Evolutionary conservation across 2,888 invertebrate genomes (phyloP).

Genomic region (Netelia fuscicornis): DNA sequence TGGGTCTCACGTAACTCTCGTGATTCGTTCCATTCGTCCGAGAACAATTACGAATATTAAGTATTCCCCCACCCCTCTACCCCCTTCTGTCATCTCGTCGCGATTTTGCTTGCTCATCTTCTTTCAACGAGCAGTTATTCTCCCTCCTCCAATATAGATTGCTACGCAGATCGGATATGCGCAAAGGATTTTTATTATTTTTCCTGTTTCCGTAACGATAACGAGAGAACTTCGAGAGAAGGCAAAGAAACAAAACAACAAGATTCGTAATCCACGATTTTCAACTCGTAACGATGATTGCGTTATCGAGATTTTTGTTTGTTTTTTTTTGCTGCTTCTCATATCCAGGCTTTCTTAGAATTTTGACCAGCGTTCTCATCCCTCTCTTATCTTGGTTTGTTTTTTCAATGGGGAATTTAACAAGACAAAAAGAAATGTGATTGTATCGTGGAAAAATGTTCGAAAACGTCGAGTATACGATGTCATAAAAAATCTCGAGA

Average conservation of each 20-base stretch:
- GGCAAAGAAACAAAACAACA: background rate
- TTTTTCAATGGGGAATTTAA: background rate
- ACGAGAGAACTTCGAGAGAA: background rate
- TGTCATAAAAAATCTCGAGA: constrained; percentile 7
- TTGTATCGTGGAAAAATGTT: background rate
- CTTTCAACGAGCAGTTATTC: background rate
- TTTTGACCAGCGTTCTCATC: background rate
- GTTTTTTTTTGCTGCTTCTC: background rate
- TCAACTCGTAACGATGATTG: background rate
- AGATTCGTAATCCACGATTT: constrained; percentile 29
- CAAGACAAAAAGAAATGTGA: no score
- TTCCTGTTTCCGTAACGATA: constrained; percentile 31
- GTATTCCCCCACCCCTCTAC: constrained; percentile 9
- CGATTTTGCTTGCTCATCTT: background rate
- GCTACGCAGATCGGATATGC: no score
- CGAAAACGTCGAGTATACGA: background rate
- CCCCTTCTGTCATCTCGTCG: background rate
- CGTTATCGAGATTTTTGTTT: background rate
- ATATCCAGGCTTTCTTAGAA: background rate
- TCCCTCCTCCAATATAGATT: no score
- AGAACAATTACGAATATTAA: constrained; percentile 16
- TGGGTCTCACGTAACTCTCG: constrained; percentile 52
- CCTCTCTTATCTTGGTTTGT: background rate
- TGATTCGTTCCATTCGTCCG: constrained; percentile 40
- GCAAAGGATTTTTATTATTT: constrained; percentile 20